phyloP scores from a whole-genome alignment of 2,888 invertebrate species.

The Acronicta leporina region DNA sequence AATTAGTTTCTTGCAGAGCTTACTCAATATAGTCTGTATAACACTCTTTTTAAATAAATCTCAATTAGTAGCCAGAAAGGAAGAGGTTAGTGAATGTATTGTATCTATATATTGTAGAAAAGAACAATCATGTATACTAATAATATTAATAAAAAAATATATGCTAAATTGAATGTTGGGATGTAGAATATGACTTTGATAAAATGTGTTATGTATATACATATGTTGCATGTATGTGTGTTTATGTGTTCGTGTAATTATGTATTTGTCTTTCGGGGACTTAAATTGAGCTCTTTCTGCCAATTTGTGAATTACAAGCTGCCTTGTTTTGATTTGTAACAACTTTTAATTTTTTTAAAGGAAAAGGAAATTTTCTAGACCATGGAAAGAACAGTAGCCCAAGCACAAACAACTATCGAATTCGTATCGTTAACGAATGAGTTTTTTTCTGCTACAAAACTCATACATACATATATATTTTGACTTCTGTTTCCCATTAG shows the following conservation, averaged over 20 bases:
- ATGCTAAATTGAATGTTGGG: slow-evolving; percentile 30
- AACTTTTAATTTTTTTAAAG: too few relatives aligned
- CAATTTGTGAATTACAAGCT: not conserved
- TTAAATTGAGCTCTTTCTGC: slow-evolving; percentile 2
- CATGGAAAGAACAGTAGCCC: too few relatives aligned
- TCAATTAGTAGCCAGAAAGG: slow-evolving; percentile 9
- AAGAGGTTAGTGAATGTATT: slow-evolving; percentile 19
- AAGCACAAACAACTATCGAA: too few relatives aligned
- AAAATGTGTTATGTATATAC: slow-evolving; percentile 39
- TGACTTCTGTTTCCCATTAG: too few relatives aligned
- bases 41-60: slow-evolving; percentile 6
- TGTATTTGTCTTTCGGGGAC: not conserved
- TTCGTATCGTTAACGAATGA: too few relatives aligned
- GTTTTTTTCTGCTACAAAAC: too few relatives aligned
- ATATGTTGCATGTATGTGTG: slow-evolving; percentile 44
- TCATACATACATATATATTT: too few relatives aligned
- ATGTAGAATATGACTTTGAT: slow-evolving; percentile 36
- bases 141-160: slow-evolving; percentile 7
- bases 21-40: not conserved
- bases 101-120: slow-evolving; percentile 15
- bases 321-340: too few relatives aligned
- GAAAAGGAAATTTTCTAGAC: too few relatives aligned
- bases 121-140: slow-evolving; percentile 32
- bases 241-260: slow-evolving; percentile 1
- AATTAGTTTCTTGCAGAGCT: too few relatives aligned